Evolutionary conservation across 2,888 invertebrate species (phyloP).

Genomic region (Agrypnus murinus): DNA sequence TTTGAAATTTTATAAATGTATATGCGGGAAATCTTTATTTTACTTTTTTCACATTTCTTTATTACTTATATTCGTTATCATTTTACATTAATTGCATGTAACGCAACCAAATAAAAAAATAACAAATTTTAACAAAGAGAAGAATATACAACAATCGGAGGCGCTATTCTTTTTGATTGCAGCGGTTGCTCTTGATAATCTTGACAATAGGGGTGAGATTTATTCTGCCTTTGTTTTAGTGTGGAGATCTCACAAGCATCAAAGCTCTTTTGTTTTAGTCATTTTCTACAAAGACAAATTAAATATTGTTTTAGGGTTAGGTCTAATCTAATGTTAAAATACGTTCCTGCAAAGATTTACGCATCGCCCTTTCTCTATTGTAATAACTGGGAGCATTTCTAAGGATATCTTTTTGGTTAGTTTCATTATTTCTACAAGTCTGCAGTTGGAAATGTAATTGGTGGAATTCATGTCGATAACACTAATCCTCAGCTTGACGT

Average conservation of each 20-base stretch:
- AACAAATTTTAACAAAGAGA: not conserved
- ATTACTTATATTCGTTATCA: too few species aligned
- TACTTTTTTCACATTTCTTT: too few species aligned
- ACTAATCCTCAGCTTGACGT: not conserved
- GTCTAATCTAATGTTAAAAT: constrained; percentile 6
- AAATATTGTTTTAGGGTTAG: not conserved
- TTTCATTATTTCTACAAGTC: not conserved
- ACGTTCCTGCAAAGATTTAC: not conserved
- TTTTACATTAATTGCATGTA: too few species aligned
- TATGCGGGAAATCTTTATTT: too few species aligned
- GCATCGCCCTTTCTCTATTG: not conserved
- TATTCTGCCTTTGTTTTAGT: constrained; percentile 23
- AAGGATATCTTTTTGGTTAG: not conserved
- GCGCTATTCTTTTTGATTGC: not conserved
- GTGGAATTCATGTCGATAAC: not conserved
- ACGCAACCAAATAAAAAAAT: too few species aligned
- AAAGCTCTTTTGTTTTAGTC: constrained; percentile 15
- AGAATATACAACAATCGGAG: not conserved
- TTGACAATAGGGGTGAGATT: constrained; percentile 23
- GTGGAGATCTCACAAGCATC: constrained; percentile 6
- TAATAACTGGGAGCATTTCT: not conserved
- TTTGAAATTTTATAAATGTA: too few species aligned
- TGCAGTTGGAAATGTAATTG: not conserved
- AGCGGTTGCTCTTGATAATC: not conserved
- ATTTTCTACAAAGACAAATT: not conserved